Percentiles rank a stretch among this genome's conserved stretches.
Evolutionary conservation across 2,113 vertebrate species (phyloP).

Genomic region (Plotosus lineatus): DNA sequence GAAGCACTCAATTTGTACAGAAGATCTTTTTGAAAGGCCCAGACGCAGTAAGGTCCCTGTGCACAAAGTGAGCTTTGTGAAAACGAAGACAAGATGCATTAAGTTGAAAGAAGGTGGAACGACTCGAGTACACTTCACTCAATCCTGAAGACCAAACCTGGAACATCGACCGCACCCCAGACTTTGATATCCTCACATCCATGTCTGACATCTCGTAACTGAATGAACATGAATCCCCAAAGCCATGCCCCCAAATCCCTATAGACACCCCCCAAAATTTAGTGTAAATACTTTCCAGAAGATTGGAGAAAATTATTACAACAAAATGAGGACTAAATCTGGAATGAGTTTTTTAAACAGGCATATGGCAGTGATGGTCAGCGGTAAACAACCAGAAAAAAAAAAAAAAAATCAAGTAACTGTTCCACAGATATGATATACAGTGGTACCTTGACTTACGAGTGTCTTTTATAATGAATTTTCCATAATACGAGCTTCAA

Average conservation of each 20-base stretch:
- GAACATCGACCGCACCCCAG: neutral
- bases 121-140: neutral
- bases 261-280: neutral
- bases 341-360: neutral
- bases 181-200: neutral
- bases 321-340: neutral
- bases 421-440: neutral
- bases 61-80: neutral
- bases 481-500: no score
- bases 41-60: neutral
- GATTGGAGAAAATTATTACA: neutral
- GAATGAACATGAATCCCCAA: neutral
- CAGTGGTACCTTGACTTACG: no score
- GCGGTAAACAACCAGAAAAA: neutral
- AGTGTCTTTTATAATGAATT: no score
- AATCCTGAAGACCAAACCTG: neutral
- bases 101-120: neutral
- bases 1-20: neutral
- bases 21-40: neutral
- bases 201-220: neutral
- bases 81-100: no score
- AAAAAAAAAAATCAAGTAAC: no score
- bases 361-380: neutral
- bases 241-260: neutral
- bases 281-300: neutral